Evolutionary conservation across 92 coral and sea anemone genomes (phyloP).

Genomic region (Parazoanthus atlanticus): DNA sequence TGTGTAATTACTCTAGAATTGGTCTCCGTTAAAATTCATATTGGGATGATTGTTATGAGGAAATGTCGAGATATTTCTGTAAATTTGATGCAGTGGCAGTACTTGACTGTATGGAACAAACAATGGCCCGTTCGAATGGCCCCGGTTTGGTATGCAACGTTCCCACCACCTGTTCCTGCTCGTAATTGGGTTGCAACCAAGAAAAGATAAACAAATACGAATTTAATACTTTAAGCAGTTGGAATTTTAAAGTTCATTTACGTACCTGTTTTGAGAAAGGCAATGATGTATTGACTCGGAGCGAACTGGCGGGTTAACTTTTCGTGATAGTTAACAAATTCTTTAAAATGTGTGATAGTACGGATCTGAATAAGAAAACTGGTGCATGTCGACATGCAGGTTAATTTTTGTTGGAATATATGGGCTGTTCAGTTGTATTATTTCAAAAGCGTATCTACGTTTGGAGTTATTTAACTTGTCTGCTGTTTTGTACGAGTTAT

Average conservation of each 20-base stretch:
- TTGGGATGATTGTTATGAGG: too few relatives aligned
- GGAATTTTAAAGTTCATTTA: conserved; percentile 1
- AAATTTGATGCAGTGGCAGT: neutral
- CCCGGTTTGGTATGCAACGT: neutral
- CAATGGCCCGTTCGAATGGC: neutral
- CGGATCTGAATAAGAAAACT: neutral
- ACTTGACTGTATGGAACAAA: neutral
- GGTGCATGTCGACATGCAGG: neutral
- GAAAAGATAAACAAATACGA: neutral
- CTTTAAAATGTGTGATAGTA: too few relatives aligned
- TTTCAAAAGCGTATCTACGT: too few relatives aligned
- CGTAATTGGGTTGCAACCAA: too few relatives aligned
- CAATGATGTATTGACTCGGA: neutral
- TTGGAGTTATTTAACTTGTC: neutral
- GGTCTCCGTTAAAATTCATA: too few relatives aligned
- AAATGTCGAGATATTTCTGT: too few relatives aligned
- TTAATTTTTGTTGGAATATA: neutral
- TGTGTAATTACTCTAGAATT: too few relatives aligned
- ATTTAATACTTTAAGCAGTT: neutral
- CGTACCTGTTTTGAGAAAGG: neutral
- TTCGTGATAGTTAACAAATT: too few relatives aligned
- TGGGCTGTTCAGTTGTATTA: neutral
- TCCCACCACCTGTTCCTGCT: conserved; percentile 16
- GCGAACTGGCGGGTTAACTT: neutral
- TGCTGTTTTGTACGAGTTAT: neutral